These are phyloP conservation scores for Campoletis raptor DNA, from an alignment of 2,888 invertebrate genomes.

Conservation along the genomic window DNA sequence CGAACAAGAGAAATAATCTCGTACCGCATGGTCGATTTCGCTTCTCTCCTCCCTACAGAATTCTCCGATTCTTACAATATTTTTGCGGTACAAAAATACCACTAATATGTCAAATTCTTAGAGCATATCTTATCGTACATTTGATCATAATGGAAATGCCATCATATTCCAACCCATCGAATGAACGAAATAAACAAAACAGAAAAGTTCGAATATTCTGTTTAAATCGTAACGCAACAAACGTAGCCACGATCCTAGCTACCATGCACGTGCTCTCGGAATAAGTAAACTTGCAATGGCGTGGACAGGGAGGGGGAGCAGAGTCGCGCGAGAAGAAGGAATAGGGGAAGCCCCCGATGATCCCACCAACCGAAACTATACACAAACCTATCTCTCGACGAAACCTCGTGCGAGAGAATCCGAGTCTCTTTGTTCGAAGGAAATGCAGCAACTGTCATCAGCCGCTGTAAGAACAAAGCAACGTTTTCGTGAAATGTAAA, in stretches of 20 bases:
- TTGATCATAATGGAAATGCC: not conserved
- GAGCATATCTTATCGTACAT: too few species aligned
- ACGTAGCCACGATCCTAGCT: conserved; percentile 32
- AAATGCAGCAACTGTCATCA: conserved; percentile 16
- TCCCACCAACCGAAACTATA: conserved; percentile 26
- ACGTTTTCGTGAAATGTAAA: conserved; percentile 1
- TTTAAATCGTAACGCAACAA: conserved; percentile 2
- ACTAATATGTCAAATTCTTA: not conserved
- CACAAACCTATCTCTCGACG: not conserved
- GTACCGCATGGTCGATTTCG: conserved; percentile 31
- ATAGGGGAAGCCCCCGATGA: conserved; percentile 3
- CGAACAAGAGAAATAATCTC: conserved; percentile 28
- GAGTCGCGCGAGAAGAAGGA: not conserved
- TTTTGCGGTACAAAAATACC: conserved; percentile 2
- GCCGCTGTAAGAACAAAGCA: not conserved
- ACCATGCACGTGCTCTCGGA: conserved; percentile 12
- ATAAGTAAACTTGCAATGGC: not conserved
- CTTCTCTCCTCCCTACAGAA: not conserved
- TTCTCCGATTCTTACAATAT: conserved; percentile 3
- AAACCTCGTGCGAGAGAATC: not conserved
- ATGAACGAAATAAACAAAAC: not conserved
- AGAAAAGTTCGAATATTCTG: not conserved
- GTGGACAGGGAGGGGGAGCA: not conserved
- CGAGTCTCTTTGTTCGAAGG: conserved; percentile 30
- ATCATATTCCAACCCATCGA: not conserved